phyloP scores from a whole-genome alignment of 2,888 invertebrate genomes.

The Melanchra persicariae region DNA sequence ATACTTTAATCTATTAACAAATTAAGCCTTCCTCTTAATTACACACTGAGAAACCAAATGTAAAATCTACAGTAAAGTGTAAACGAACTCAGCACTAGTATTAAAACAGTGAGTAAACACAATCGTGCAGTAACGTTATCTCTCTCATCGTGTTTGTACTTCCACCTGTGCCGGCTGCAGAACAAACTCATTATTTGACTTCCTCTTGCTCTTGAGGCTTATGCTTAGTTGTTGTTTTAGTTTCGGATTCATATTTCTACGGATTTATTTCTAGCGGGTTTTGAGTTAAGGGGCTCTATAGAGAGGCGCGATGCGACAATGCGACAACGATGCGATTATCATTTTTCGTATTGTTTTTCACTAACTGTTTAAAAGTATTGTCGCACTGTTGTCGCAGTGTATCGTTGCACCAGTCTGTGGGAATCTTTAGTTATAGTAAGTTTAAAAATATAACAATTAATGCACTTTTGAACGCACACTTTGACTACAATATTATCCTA shows the following conservation, averaged over 20 bases:
- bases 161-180: not conserved
- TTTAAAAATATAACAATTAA: too few relatives aligned
- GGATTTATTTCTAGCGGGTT: too few relatives aligned
- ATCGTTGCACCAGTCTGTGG: too few relatives aligned
- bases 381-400: too few relatives aligned
- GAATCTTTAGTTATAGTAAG: too few relatives aligned
- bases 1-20: not conserved
- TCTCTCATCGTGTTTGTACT: constrained; percentile 1
- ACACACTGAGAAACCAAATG: not conserved
- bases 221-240: constrained; percentile 3
- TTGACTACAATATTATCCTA: too few relatives aligned
- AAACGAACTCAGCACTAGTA: not conserved
- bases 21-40: not conserved
- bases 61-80: not conserved
- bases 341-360: too few relatives aligned
- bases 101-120: constrained; percentile 23
- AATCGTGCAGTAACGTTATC: constrained; percentile 13
- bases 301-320: too few relatives aligned
- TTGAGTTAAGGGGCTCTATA: too few relatives aligned
- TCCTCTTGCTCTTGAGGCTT: not conserved
- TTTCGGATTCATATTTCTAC: constrained; percentile 2
- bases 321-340: too few relatives aligned
- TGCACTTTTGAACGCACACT: too few relatives aligned
- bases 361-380: too few relatives aligned
- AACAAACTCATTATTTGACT: constrained; percentile 31